Percentiles rank a stretch among this genome's conserved stretches.
phyloP scores from a whole-genome alignment of 2,113 vertebrate genomes.

The Microcebus griseorufus region DNA sequence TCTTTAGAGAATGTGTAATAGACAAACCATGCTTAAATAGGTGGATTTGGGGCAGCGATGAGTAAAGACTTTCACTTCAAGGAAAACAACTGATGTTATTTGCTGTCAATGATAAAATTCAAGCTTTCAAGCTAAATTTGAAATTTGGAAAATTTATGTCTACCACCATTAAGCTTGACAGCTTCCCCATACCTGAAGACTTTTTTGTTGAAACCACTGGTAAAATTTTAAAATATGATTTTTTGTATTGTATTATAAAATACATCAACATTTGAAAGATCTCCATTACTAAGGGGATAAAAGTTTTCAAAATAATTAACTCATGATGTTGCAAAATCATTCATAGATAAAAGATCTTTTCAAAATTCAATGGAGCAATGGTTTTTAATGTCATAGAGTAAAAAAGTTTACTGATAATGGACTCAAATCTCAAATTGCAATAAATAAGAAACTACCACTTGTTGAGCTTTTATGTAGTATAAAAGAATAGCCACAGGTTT shows the following conservation, averaged over 20 bases:
- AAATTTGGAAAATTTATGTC: background rate
- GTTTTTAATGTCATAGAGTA: background rate
- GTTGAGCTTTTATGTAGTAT: background rate
- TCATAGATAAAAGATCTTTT: background rate
- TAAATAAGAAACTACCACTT: background rate
- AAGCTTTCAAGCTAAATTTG: background rate
- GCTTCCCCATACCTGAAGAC: background rate
- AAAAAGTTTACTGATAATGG: background rate
- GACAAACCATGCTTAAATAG: background rate
- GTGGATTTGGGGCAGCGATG: background rate
- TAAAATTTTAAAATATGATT: background rate
- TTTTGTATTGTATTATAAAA: background rate
- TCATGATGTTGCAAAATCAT: background rate
- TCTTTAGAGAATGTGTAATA: background rate
- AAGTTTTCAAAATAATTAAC: background rate
- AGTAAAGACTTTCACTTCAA: background rate
- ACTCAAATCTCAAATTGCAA: background rate
- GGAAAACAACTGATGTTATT: background rate
- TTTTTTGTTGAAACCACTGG: background rate
- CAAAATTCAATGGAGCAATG: background rate
- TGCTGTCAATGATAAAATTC: background rate
- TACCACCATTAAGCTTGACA: background rate
- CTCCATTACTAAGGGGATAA: background rate
- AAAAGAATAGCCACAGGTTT: background rate
- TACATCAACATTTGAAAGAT: background rate